These are phyloP conservation scores for Gymnothorax reevesii DNA, from an alignment of 2,797 vertebrate species.

Conservation along the genomic window DNA sequence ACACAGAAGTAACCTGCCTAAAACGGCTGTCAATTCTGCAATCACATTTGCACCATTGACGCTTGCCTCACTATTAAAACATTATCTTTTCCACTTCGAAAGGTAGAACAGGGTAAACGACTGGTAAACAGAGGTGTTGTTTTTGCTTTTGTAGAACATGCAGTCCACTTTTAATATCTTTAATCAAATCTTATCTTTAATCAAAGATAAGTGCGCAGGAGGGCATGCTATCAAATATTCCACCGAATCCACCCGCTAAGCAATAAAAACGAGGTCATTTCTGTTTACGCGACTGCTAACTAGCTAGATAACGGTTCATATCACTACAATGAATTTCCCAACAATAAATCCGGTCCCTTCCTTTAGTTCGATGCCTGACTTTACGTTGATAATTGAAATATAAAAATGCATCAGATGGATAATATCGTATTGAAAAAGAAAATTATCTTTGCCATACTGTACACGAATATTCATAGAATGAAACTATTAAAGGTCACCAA, in stretches of 20 bases:
- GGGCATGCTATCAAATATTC: not conserved
- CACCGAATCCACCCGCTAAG: conserved; percentile 2
- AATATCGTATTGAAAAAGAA: not conserved
- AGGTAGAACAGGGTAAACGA: not conserved
- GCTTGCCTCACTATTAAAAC: not conserved
- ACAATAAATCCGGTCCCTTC: not conserved
- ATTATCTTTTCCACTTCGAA: not conserved
- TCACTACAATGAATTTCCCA: not conserved
- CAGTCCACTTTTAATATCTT: not conserved
- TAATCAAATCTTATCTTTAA: too few species aligned
- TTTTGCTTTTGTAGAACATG: not conserved
- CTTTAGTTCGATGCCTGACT: not conserved
- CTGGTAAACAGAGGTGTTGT: not conserved
- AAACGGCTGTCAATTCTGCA: not conserved
- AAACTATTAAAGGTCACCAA: conserved; percentile 25
- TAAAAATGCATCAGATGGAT: not conserved
- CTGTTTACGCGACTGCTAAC: conserved; percentile 16
- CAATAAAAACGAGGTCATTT: conserved; percentile 26
- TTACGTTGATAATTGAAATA: not conserved
- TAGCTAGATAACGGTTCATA: conserved; percentile 9
- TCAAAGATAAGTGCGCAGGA: too few species aligned
- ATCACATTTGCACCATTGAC: not conserved
- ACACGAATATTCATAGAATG: conserved; percentile 25
- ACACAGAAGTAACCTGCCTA: conserved; percentile 11
- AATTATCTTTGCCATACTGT: not conserved